A percentile compares a stretch with the other conserved stretches of the same genome.
Conservation (phyloP, 2,888 invertebrate genomes). For the Asteroscopus sphinx region DNA sequence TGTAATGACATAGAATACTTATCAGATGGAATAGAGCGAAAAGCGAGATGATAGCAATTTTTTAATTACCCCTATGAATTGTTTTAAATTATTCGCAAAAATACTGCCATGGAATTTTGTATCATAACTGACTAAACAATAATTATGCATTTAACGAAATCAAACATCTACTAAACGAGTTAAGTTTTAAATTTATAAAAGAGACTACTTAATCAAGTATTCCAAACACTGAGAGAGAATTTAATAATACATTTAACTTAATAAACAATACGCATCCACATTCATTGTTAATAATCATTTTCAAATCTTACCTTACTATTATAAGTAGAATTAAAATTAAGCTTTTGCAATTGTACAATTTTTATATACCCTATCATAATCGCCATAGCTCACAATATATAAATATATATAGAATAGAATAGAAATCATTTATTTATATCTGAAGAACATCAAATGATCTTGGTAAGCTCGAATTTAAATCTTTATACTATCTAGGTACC, state of each 20-base stretch:
- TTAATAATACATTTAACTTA: neutral
- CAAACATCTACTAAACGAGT: too few species aligned
- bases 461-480: neutral
- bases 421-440: too few species aligned
- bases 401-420: too few species aligned
- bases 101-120: neutral
- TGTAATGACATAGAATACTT: too few species aligned
- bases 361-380: constrained; percentile 29
- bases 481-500: neutral
- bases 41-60: too few species aligned
- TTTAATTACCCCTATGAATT: neutral
- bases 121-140: neutral
- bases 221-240: neutral
- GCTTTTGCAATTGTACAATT: constrained; percentile 38
- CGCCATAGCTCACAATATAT: constrained; percentile 26
- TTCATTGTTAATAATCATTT: constrained; percentile 34
- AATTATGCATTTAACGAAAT: too few species aligned
- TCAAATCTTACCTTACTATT: constrained; percentile 28
- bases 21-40: too few species aligned
- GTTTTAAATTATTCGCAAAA: neutral
- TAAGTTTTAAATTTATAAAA: too few species aligned
- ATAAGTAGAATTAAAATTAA: constrained; percentile 33
- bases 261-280: constrained; percentile 12
- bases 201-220: too few species aligned
- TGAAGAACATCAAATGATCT: too few species aligned